A percentile compares a stretch with the other conserved stretches of the same genome.
Evolutionary conservation across 1,140 invertebrate species (phyloP).

Genomic region (Habropoda laboriosa): DNA sequence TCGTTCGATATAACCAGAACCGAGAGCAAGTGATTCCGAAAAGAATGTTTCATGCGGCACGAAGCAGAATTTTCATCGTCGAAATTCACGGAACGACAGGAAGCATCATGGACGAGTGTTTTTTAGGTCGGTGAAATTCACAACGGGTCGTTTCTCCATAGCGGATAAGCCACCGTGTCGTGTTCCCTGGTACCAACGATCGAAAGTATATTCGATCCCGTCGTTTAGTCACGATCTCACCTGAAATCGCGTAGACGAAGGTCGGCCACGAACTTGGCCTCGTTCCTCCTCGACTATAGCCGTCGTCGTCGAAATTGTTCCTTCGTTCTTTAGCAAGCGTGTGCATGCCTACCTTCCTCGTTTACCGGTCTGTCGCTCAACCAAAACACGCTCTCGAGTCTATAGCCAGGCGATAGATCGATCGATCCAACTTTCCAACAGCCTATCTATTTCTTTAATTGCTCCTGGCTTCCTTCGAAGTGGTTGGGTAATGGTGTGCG

Average conservation of each 20-base stretch:
- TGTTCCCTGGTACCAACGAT: conserved; percentile 47
- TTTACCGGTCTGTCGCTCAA: conserved; percentile 13
- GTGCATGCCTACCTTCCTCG: not conserved
- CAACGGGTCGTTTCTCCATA: conserved; percentile 56
- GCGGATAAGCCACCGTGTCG: conserved; percentile 31
- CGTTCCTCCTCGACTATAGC: too few species aligned
- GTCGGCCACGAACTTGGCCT: conserved; percentile 56
- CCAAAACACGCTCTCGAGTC: not conserved
- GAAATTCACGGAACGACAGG: conserved; percentile 27
- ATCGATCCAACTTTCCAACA: not conserved
- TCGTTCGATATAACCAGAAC: too few species aligned
- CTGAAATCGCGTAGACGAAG: conserved; percentile 25
- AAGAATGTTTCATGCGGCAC: too few species aligned
- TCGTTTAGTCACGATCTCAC: conserved; percentile 58
- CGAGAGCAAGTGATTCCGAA: too few species aligned
- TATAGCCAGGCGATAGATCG: not conserved
- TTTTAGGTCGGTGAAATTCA: conserved; percentile 79
- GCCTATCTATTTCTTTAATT: not conserved
- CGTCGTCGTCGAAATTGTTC: conserved; percentile 22
- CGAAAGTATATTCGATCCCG: conserved; percentile 67
- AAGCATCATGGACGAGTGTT: conserved; percentile 26
- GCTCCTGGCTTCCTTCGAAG: not conserved
- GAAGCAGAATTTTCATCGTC: conserved; percentile 7
- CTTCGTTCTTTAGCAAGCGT: too few species aligned
- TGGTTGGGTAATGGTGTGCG: not conserved